phyloP scores from a whole-genome alignment of 2,113 vertebrate species.

The Athene noctua region DNA sequence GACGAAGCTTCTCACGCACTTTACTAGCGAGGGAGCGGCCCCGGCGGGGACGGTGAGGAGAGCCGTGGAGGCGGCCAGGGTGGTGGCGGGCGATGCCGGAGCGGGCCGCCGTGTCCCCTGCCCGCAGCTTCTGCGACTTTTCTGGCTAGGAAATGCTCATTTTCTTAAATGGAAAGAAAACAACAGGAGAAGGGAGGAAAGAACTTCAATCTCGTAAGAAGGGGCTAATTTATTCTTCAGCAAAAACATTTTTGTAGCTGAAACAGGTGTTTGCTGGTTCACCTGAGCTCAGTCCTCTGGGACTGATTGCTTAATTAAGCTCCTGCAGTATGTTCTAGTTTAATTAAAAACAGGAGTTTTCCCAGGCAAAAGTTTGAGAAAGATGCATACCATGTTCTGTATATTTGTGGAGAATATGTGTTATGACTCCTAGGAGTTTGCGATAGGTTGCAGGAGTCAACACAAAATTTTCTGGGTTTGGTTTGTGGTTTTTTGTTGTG shows the following conservation, averaged over 20 bases:
- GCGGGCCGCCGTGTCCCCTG: background rate
- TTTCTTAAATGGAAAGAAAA: background rate
- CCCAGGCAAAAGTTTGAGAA: background rate
- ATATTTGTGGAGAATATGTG: fast-evolving
- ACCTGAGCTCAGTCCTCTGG: background rate
- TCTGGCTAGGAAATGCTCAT: fast-evolving
- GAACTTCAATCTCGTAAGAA: fast-evolving
- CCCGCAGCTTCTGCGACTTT: fast-evolving
- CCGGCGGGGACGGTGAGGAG: background rate
- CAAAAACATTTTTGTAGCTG: background rate
- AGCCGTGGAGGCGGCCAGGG: fast-evolving
- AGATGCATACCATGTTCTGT: fast-evolving
- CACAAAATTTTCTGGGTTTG: background rate
- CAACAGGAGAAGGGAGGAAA: fast-evolving
- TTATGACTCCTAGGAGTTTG: fast-evolving
- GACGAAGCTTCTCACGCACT: fast-evolving
- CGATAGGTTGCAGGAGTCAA: background rate
- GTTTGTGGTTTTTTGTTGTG: too few relatives aligned
- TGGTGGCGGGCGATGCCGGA: too few relatives aligned
- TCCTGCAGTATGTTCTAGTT: background rate
- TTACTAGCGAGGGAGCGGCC: background rate
- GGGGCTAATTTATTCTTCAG: fast-evolving
- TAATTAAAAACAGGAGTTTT: background rate
- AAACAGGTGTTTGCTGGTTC: background rate
- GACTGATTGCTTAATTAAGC: background rate